Evolutionary conservation across 1,140 invertebrate genomes (phyloP).

Genomic region (Drosophila pandora): DNA sequence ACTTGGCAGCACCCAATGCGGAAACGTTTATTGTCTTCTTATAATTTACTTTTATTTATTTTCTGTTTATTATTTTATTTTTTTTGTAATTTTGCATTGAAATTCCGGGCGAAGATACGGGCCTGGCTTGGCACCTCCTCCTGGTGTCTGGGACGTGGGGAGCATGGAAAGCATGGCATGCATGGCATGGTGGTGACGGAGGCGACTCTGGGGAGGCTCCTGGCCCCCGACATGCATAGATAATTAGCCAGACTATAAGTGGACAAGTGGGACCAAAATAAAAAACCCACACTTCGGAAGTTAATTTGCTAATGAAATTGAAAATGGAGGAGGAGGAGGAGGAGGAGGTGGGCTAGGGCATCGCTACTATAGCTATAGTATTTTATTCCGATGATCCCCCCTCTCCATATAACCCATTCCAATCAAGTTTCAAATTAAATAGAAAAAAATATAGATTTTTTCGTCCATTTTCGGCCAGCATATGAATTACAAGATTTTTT

Average conservation of each 20-base stretch:
- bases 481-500: no score
- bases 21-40: constrained; percentile 24
- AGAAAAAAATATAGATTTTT: no score
- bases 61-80: constrained; percentile 12
- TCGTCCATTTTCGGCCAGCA: no score
- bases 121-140: neutral
- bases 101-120: constrained; percentile 48
- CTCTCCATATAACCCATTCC: neutral
- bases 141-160: constrained; percentile 53
- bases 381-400: no score
- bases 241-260: constrained; percentile 32
- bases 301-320: constrained; percentile 69
- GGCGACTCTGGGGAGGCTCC: constrained; percentile 4
- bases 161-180: constrained; percentile 51
- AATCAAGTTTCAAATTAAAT: neutral
- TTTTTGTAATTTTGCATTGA: constrained; percentile 29
- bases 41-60: constrained; percentile 16
- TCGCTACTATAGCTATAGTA: no score
- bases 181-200: neutral
- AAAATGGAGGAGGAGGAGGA: constrained; percentile 30
- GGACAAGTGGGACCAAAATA: neutral
- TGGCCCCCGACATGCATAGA: constrained; percentile 48
- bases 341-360: neutral
- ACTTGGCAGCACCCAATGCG: constrained; percentile 19
- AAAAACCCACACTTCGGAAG: constrained; percentile 2